Evolutionary conservation across 2,797 vertebrate genomes (phyloP).

Genomic region (Anguilla anguilla): DNA sequence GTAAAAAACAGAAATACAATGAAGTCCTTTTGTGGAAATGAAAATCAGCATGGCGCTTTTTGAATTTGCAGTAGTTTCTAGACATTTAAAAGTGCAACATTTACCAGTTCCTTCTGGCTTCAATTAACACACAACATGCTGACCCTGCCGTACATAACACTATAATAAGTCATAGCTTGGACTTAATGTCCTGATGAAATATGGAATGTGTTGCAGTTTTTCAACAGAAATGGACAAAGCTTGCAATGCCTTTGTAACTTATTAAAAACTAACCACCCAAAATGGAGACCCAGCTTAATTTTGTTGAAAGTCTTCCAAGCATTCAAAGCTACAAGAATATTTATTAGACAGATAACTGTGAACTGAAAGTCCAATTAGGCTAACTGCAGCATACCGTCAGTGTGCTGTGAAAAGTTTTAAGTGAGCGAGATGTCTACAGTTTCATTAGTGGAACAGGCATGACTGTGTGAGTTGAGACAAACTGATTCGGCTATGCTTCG

Average conservation of each 20-base stretch:
- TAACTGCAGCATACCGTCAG: conserved; percentile 13
- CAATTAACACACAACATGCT: not conserved
- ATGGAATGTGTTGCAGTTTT: not conserved
- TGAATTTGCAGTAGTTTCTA: not conserved
- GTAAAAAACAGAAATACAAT: not conserved
- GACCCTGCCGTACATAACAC: not conserved
- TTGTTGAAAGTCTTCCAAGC: not conserved
- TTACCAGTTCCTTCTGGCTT: conserved; percentile 1
- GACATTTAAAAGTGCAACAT: not conserved
- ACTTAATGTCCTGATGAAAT: not conserved
- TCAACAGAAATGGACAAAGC: not conserved
- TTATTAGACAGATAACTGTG: not conserved
- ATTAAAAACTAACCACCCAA: not conserved
- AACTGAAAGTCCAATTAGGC: not conserved
- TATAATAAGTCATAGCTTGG: not conserved
- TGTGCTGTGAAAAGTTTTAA: conserved; percentile 12
- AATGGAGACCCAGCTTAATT: not conserved
- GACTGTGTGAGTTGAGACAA: not conserved
- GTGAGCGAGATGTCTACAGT: not conserved
- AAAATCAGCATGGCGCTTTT: not conserved
- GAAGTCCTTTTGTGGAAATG: not conserved
- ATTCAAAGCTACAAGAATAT: not conserved
- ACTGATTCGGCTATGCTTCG: not conserved
- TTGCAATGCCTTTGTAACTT: not conserved
- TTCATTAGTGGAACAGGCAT: conserved; percentile 3